Base-by-base conservation (phyloP, 2,888 invertebrate species). In the Orthosia cruda region DNA sequence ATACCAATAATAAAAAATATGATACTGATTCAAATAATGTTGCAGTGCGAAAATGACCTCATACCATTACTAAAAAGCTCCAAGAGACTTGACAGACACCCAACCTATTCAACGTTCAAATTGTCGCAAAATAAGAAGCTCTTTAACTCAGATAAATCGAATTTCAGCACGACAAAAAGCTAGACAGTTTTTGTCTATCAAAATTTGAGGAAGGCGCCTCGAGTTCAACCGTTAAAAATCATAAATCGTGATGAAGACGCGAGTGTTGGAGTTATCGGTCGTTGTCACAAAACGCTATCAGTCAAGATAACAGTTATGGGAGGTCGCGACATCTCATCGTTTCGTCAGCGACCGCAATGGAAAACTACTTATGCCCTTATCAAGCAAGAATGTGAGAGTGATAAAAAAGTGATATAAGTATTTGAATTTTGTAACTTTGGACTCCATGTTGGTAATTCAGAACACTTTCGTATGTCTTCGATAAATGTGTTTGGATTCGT, bases 241-340 rank as follows among this genome's bases (percentile, higher is more conserved):
- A 86, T 86, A 87, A 87, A 84, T 86, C 80, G 77, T 87, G 81
- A 69, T 71, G 81, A 67, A 65, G 78, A 66, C 72, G 64, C 64
- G 62, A 74, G 75, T 57, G 59, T 9, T 12, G 47, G 45, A 67
- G 67, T 83, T 90, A 92, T 92, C 91, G 89, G 89, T 89, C 89
- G 89, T 88, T 87, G 87, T 84, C 89, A 85, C 84, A 82, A 74
- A 77, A 54, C 84, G 84, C 88, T 89, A 91, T 90, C 91, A 89
- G 85, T 72, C 85, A 70, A 77, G 93, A 93, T 93, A 93, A 89
- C 88, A 77, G 61, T 79, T 88, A 92, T 90, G 91, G 91, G 91
- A 91, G 92, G 92, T 91, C 92, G 87, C 88, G 90, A 89, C 90
- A 86, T 85, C 87, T 84, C 76, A 71, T 76, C 85, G 77, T 89